Evolutionary conservation across 1,140 invertebrate genomes (phyloP).

Genomic region (Papilio polyxenes): DNA sequence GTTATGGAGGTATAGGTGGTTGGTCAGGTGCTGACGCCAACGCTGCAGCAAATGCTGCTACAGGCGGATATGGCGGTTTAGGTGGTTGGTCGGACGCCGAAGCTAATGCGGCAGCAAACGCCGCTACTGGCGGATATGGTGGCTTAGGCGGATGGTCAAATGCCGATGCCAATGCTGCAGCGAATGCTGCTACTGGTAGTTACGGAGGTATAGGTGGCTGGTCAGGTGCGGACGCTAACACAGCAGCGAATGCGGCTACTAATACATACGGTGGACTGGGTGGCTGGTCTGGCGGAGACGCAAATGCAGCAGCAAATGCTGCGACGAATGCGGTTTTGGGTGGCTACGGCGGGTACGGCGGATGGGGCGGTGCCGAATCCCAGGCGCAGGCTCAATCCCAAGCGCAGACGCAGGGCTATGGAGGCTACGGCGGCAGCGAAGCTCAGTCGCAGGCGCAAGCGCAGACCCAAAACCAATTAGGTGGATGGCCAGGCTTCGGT

Average conservation of each 20-base stretch:
- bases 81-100: conserved; percentile 35
- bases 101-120: conserved; percentile 37
- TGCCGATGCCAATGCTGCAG: conserved; percentile 41
- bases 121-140: neutral
- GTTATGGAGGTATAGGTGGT: conserved; percentile 3
- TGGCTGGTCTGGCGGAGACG: conserved; percentile 32
- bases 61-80: conserved; percentile 2
- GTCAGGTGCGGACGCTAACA: conserved; percentile 20
- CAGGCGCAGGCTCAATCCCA: conserved; percentile 35
- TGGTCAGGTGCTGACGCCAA: conserved; percentile 25
- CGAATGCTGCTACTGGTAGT: conserved; percentile 8
- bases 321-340: neutral
- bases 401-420: neutral
- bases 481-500: conserved; percentile 9
- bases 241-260: conserved; percentile 26
- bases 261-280: conserved; percentile 9
- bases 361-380: conserved; percentile 25
- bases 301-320: conserved; percentile 33
- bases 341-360: conserved; percentile 14
- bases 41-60: conserved; percentile 20
- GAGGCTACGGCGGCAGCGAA: neutral
- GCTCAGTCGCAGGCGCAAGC: conserved; percentile 22
- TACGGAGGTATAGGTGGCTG: conserved; percentile 28
- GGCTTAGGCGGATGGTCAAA: conserved; percentile 35
- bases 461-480: conserved; percentile 10